Evolutionary conservation across 2,888 invertebrate genomes (phyloP), one percentile per base, ranked within the genome.

Genomic region (Sphaerophoria rueppellii): DNA sequence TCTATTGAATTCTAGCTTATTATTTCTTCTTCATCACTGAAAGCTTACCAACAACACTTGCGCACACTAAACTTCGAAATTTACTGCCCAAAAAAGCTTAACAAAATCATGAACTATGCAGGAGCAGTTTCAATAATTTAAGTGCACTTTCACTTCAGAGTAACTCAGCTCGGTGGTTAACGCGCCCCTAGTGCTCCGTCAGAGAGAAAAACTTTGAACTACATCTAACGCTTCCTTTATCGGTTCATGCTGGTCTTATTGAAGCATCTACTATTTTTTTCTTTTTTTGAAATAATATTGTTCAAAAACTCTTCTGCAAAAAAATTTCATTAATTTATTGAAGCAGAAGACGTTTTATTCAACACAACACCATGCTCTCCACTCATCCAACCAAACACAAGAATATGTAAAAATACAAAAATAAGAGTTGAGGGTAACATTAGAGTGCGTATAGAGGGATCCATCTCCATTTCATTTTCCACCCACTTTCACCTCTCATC

Each of bases 51-150:
- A 50, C 6, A 50, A 9, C 14, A 50, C 5, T 12, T 65, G 82
- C 82, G 82, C 75, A 55, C 0, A 14, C 9, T 11, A 0, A 65
- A 34, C n/a, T 82, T 78, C 63, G 58, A 54, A 77, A 54, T 55
- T 6, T 43, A 24, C 12, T 70, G 52, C 55, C 63, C 40, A 0
- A 14, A 35, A 46, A 37, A 72, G 24, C 40, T 65, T 14, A 6
- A 40, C 16, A 43, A 1, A 0, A 6, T 9, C 43, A 9, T 60
- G 40, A 35, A 6, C 12, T 60, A 16, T 60, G 60, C 40, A 6
- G 12, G 43, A 43, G 6, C 24, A 24, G 16, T 40, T 60, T 4
- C 12, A 4, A 11, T 55, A 14, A 32, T 34, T 32, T 6, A 34
- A 24, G 11, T 83, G 65, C 52, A 75, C 40, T 65, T 48, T 35